Conservation (phyloP, 2,888 invertebrate genomes). For the Nemotelus nigrinus region DNA sequence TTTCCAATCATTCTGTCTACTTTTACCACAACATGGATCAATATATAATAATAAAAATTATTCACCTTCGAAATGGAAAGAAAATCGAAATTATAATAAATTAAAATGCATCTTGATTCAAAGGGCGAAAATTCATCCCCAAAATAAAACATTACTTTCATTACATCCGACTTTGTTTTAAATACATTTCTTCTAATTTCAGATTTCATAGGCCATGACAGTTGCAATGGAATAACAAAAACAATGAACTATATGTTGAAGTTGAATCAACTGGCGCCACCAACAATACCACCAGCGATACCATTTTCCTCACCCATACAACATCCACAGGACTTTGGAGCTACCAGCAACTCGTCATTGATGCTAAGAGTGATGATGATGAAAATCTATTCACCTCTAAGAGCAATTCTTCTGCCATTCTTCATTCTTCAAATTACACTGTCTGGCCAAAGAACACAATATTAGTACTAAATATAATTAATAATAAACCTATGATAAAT, state of each 20-base stretch:
- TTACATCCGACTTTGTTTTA: too few species aligned
- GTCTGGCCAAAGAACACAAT: constrained; percentile 44
- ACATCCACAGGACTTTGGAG: not conserved
- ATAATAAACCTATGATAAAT: constrained; percentile 28
- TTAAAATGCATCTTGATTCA: too few species aligned
- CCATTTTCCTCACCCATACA: not conserved
- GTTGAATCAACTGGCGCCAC: constrained; percentile 2
- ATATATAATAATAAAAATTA: too few species aligned
- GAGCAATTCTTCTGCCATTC: constrained; percentile 41
- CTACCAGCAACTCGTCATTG: constrained; percentile 26
- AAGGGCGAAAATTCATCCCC: too few species aligned
- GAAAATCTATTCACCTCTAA: not conserved
- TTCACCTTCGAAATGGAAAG: too few species aligned
- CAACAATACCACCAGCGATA: constrained; percentile 41
- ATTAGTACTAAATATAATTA: constrained; percentile 36
- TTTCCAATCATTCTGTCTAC: too few species aligned
- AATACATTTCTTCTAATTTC: constrained; percentile 53
- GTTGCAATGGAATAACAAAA: constrained; percentile 66
- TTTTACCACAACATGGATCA: too few species aligned
- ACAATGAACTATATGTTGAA: constrained; percentile 22
- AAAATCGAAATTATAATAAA: too few species aligned
- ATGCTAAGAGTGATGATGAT: constrained; percentile 6
- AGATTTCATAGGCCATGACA: constrained; percentile 85
- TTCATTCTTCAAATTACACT: constrained; percentile 38
- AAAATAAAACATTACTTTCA: too few species aligned